Evolutionary conservation across 2,888 invertebrate species (phyloP).

Genomic region (Dolichopus griseipennis): DNA sequence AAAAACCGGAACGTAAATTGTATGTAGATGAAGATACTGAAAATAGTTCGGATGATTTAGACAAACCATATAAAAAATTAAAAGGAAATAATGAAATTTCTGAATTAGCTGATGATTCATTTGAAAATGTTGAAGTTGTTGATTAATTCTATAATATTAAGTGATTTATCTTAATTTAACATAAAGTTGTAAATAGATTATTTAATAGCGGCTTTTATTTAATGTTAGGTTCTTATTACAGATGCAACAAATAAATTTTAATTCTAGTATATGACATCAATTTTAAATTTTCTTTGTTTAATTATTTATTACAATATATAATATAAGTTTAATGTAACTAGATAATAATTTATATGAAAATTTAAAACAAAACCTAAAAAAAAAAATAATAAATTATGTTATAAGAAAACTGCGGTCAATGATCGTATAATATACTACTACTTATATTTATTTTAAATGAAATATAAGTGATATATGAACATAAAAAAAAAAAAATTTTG

Average conservation of each 20-base stretch:
- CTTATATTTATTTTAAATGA: neutral
- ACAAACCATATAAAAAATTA: slow-evolving; percentile 14
- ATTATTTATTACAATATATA: neutral
- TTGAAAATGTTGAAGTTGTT: slow-evolving; percentile 39
- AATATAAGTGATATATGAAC: neutral
- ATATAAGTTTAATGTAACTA: neutral
- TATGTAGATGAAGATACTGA: slow-evolving; percentile 20
- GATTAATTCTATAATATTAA: slow-evolving; percentile 28
- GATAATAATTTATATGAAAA: neutral
- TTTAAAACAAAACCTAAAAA: neutral
- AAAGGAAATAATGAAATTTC: slow-evolving; percentile 17
- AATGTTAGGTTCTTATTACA: neutral
- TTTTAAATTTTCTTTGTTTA: neutral
- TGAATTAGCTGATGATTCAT: slow-evolving; percentile 32
- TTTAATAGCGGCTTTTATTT: neutral
- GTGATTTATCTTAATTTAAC: neutral
- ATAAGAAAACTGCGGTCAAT: neutral
- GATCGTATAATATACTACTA: neutral
- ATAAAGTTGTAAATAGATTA: neutral
- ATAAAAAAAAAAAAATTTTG: neutral
- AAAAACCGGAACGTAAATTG: slow-evolving; percentile 55
- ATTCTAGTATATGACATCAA: neutral
- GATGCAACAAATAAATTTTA: neutral
- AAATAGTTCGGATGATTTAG: slow-evolving; percentile 14
- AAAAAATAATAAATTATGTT: neutral